Conservation (phyloP, 1,140 invertebrate species). For the Hestina assimilis region DNA sequence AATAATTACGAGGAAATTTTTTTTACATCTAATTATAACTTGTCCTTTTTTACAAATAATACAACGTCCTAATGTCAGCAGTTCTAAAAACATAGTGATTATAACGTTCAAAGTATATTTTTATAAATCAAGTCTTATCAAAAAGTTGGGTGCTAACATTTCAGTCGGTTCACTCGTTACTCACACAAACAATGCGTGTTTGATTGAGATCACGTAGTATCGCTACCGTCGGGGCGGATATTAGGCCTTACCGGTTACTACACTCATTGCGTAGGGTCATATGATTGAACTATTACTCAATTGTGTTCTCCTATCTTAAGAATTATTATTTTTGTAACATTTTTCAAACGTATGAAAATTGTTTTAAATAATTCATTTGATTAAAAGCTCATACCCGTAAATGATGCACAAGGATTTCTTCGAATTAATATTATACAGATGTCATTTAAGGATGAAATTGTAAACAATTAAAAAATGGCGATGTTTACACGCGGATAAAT, state of each 20-base stretch:
- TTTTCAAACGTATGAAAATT: not conserved
- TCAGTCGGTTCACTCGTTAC: slow-evolving; percentile 1
- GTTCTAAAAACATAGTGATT: no score
- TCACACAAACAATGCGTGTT: slow-evolving; percentile 16
- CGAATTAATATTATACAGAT: no score
- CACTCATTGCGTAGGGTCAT: slow-evolving; percentile 17
- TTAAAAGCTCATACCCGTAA: no score
- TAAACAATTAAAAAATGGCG: not conserved
- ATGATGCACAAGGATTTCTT: no score
- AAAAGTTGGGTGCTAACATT: slow-evolving; percentile 8
- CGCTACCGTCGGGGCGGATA: slow-evolving; percentile 3
- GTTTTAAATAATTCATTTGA: not conserved
- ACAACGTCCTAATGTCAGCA: no score
- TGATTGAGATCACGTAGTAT: slow-evolving; percentile 14
- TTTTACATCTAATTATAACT: not conserved
- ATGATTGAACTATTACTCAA: slow-evolving; percentile 24
- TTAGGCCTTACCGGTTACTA: slow-evolving; percentile 14
- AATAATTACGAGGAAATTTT: not conserved
- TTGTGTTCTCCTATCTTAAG: slow-evolving; percentile 5
- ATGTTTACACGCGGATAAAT: slow-evolving; percentile 55
- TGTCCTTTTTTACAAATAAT: not conserved
- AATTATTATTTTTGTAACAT: not conserved
- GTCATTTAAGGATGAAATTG: no score
- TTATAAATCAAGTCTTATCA: slow-evolving; percentile 3
- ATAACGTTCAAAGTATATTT: no score